Conservation (phyloP, 1,140 invertebrate genomes). For the Pogonomyrmex barbatus region DNA sequence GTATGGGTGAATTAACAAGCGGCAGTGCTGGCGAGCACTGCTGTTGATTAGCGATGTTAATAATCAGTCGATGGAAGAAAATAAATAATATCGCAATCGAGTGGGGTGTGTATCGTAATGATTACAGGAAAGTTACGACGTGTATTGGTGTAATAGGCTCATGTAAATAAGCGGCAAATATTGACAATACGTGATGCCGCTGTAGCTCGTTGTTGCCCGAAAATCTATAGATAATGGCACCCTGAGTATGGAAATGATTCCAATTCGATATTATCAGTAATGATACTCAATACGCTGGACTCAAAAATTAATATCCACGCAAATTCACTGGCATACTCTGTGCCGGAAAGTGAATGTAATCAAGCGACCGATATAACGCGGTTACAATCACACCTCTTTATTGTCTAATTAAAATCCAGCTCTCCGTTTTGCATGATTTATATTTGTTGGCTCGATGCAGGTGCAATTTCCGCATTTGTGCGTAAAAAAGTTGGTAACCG, state of each 20-base stretch:
- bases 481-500: constrained; percentile 20
- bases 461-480: not conserved
- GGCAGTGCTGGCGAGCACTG: not conserved
- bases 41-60: constrained; percentile 32
- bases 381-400: constrained; percentile 76
- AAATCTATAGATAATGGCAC: constrained; percentile 66
- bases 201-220: constrained; percentile 12
- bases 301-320: constrained; percentile 77
- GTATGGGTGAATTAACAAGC: constrained; percentile 35
- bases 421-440: constrained; percentile 56
- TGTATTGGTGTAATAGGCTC: constrained; percentile 11
- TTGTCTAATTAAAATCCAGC: constrained; percentile 77
- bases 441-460: constrained; percentile 47
- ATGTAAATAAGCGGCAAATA: constrained; percentile 61
- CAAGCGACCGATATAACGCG: constrained; percentile 75
- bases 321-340: constrained; percentile 65
- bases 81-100: constrained; percentile 32
- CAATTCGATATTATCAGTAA: constrained; percentile 71
- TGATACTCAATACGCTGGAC: constrained; percentile 62
- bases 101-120: not conserved
- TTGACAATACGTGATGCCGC: constrained; percentile 28
- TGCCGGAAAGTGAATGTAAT: constrained; percentile 77
- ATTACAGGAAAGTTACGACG: constrained; percentile 40
- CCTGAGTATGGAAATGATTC: constrained; percentile 62
- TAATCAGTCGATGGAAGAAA: constrained; percentile 44